Evolutionary conservation across 2,113 vertebrate species (phyloP).

Genomic region (Rhineura floridana): DNA sequence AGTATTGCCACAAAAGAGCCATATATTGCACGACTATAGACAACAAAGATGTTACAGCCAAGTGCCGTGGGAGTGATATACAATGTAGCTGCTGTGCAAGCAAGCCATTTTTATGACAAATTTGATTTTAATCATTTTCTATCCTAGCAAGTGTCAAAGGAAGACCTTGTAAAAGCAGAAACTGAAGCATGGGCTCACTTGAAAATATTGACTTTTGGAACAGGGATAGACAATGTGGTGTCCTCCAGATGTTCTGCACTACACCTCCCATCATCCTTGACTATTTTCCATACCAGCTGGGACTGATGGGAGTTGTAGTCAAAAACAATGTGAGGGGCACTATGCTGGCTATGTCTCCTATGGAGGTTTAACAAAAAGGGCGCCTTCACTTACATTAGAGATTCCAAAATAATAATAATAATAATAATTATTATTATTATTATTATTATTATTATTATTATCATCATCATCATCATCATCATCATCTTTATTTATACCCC

Average conservation of each 20-base stretch:
- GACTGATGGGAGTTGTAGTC: too few relatives aligned
- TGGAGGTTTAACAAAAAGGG: background rate
- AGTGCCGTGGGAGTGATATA: conserved; percentile 8
- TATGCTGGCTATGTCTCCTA: too few relatives aligned
- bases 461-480: too few relatives aligned
- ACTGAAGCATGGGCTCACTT: background rate
- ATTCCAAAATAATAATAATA: too few relatives aligned
- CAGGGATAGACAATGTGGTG: too few relatives aligned
- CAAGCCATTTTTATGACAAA: conserved; percentile 38
- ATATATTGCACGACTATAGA: background rate
- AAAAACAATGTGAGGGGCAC: too few relatives aligned
- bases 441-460: too few relatives aligned
- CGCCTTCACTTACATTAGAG: background rate
- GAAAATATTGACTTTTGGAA: background rate
- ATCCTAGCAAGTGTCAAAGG: background rate
- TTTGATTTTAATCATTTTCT: conserved; percentile 14
- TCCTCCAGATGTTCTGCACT: background rate
- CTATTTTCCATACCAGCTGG: too few relatives aligned
- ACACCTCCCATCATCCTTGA: background rate
- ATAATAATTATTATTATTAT: too few relatives aligned
- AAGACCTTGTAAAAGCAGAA: conserved; percentile 17
- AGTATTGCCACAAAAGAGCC: conserved; percentile 39
- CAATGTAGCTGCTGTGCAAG: background rate
- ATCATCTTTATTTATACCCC: too few relatives aligned
- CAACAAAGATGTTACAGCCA: background rate